These are phyloP conservation scores for Ochotona curzoniae DNA, from an alignment of 2,113 vertebrate species.

Conservation along the genomic window DNA sequence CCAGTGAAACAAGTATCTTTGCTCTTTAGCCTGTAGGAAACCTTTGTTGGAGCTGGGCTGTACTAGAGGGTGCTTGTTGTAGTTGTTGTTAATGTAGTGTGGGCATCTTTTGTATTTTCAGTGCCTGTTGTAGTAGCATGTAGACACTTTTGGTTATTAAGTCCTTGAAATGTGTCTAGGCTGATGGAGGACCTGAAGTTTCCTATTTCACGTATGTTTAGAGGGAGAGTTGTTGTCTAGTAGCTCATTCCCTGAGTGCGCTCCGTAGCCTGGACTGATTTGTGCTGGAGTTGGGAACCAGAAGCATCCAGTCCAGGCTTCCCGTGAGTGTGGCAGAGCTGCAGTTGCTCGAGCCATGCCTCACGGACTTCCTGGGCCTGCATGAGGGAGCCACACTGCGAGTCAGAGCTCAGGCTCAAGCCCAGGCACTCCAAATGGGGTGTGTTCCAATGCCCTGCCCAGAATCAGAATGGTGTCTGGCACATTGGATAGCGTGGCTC, in stretches of 20 bases:
- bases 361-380: too few relatives aligned
- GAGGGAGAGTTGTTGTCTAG: too few relatives aligned
- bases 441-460: too few relatives aligned
- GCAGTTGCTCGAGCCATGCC: too few relatives aligned
- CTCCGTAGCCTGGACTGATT: too few relatives aligned
- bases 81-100: background rate
- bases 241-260: too few relatives aligned
- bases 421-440: too few relatives aligned
- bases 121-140: background rate
- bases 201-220: background rate
- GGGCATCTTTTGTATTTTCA: background rate
- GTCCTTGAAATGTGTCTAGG: background rate
- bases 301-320: too few relatives aligned
- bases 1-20: background rate
- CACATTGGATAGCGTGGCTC: background rate
- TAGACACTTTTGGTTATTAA: background rate
- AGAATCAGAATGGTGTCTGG: background rate
- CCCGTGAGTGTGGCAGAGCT: too few relatives aligned
- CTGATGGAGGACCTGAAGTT: background rate
- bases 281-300: too few relatives aligned
- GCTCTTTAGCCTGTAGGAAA: background rate
- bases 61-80: background rate
- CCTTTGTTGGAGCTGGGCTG: background rate
- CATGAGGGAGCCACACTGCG: too few relatives aligned
- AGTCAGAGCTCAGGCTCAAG: too few relatives aligned